Percentiles rank a stretch among this genome's conserved stretches.
phyloP scores from a whole-genome alignment of 2,797 vertebrate genomes.

The Pogonophryne albipinna region DNA sequence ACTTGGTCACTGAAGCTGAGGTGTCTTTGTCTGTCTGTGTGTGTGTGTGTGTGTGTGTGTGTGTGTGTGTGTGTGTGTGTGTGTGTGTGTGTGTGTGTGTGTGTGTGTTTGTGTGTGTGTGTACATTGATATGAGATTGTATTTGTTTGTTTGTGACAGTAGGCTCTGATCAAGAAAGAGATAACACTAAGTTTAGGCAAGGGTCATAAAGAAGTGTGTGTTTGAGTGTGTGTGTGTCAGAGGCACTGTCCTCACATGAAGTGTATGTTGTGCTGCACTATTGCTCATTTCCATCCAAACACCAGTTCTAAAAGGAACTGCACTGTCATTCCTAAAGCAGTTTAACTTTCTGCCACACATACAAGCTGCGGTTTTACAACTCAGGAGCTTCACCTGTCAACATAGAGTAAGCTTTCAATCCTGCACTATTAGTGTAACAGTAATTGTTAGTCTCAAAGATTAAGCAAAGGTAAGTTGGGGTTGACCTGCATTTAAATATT shows the following conservation, averaged over 20 bases:
- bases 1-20: constrained; percentile 30
- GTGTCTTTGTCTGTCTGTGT: constrained; percentile 7
- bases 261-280: not conserved
- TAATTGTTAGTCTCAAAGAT: not conserved
- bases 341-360: constrained; percentile 16
- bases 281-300: constrained; percentile 5
- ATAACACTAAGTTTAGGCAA: constrained; percentile 43
- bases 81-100: too few relatives aligned
- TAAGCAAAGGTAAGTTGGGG: not conserved
- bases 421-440: not conserved
- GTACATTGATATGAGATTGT: not conserved
- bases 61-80: too few relatives aligned
- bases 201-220: constrained; percentile 27
- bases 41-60: too few relatives aligned
- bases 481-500: not conserved
- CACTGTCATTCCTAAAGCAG: constrained; percentile 1
- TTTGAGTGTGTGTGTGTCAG: not conserved
- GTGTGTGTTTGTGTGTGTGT: too few relatives aligned
- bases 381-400: not conserved
- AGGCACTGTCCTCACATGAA: not conserved
- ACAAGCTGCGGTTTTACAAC: constrained; percentile 15
- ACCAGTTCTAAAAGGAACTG: constrained; percentile 12
- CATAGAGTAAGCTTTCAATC: constrained; percentile 1
- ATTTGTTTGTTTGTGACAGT: constrained; percentile 40
- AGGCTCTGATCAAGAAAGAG: constrained; percentile 36